phyloP scores from a whole-genome alignment of 2,113 vertebrate genomes.

The Psammodynastes pulverulentus region DNA sequence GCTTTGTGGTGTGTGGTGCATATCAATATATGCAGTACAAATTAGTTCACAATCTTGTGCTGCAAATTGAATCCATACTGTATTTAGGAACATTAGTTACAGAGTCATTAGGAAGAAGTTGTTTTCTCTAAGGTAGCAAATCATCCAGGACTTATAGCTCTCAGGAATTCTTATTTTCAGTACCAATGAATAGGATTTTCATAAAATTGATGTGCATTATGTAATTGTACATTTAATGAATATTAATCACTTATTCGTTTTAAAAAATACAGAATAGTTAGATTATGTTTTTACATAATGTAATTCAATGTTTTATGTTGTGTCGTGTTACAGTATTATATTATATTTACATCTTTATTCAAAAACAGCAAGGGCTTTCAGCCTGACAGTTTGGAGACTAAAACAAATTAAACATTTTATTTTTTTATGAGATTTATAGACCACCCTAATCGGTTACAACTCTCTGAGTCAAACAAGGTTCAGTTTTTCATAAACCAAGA shows the following conservation, averaged over 20 bases:
- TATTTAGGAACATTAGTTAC: slow-evolving; percentile 1
- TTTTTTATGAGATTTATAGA: not conserved
- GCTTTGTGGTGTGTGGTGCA: not conserved
- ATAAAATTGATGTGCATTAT: not conserved
- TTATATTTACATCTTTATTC: not conserved
- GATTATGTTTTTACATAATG: not conserved
- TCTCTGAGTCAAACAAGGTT: not conserved
- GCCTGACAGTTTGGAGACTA: not conserved
- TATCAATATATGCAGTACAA: slow-evolving; percentile 27
- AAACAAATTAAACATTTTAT: not conserved
- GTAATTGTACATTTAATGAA: not conserved
- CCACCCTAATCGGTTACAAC: not conserved
- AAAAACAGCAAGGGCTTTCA: not conserved
- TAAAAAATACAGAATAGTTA: not conserved
- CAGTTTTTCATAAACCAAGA: not conserved
- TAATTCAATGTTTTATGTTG: not conserved
- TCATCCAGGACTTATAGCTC: not conserved
- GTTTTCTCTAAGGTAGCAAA: not conserved
- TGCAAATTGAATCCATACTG: not conserved
- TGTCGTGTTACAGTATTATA: not conserved
- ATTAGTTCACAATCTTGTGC: slow-evolving; percentile 22
- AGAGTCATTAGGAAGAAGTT: not conserved
- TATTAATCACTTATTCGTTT: not conserved
- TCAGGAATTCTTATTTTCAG: not conserved
- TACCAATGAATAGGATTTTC: not conserved